Percentiles rank a stretch among this genome's conserved stretches.
Conservation (phyloP, 2,888 invertebrate species). For the Agrochola lychnidis region DNA sequence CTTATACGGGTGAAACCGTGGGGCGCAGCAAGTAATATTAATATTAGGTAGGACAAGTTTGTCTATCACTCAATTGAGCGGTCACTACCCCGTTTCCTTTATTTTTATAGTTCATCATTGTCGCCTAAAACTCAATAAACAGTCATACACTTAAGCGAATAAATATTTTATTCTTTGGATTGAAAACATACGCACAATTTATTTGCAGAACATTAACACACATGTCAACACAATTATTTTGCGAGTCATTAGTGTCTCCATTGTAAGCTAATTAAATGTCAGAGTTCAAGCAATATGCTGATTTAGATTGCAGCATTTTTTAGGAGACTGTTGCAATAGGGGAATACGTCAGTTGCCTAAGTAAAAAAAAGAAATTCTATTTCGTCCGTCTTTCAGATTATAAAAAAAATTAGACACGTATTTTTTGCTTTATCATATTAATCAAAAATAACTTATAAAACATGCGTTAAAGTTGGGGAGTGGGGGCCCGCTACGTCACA, state of each 20-base stretch:
- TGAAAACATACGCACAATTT: conserved; percentile 4
- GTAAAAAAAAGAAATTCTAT: too few relatives aligned
- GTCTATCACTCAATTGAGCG: background rate
- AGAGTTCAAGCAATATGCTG: conserved; percentile 12
- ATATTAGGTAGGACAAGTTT: background rate
- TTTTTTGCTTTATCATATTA: too few relatives aligned
- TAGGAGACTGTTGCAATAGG: background rate
- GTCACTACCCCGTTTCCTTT: background rate
- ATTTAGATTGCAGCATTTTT: background rate
- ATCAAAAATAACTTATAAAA: too few relatives aligned
- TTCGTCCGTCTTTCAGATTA: too few relatives aligned
- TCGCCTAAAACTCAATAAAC: background rate
- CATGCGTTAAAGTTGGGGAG: too few relatives aligned
- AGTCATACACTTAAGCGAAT: conserved; percentile 18
- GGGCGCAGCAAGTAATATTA: background rate
- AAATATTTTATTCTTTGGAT: background rate
- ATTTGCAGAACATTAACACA: conserved; percentile 2
- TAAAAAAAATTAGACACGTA: too few relatives aligned
- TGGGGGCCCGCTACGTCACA: too few relatives aligned
- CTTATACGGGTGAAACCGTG: too few relatives aligned
- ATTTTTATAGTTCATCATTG: background rate
- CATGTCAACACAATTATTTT: conserved; percentile 14
- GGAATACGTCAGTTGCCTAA: too few relatives aligned
- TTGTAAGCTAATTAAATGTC: conserved; percentile 36
- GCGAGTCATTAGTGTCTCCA: background rate